These are phyloP conservation scores for Drosophila falleni DNA, from an alignment of 2,888 invertebrate species.

Conservation along the genomic window DNA sequence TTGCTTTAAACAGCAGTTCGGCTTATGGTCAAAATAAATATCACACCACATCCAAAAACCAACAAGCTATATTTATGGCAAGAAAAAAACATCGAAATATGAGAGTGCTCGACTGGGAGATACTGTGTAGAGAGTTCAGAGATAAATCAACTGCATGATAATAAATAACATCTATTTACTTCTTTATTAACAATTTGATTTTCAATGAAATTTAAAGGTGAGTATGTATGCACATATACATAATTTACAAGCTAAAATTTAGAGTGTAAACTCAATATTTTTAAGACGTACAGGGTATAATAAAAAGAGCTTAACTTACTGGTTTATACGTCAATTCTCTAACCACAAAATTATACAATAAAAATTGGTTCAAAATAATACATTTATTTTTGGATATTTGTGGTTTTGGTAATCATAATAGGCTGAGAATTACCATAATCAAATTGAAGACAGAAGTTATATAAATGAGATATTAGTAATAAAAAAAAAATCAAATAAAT, in stretches of 20 bases:
- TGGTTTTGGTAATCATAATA: neutral
- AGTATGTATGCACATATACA: neutral
- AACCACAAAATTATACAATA: conserved; percentile 24
- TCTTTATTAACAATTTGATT: too few relatives aligned
- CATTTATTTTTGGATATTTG: conserved; percentile 18
- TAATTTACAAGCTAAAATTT: neutral
- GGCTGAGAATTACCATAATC: neutral
- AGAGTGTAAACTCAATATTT: too few relatives aligned
- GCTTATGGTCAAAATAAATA: conserved; percentile 41
- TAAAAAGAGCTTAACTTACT: conserved; percentile 5
- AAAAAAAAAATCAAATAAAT: conserved; percentile 13
- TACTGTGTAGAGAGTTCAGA: neutral
- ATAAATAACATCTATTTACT: neutral
- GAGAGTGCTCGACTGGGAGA: neutral
- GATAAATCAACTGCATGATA: neutral
- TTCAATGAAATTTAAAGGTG: neutral
- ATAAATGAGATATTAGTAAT: conserved; percentile 7
- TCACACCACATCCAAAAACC: conserved; percentile 26
- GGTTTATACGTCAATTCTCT: conserved; percentile 13
- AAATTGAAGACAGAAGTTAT: conserved; percentile 11
- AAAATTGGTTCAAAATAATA: conserved; percentile 20
- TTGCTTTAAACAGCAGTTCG: conserved; percentile 63
- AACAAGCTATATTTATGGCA: conserved; percentile 43
- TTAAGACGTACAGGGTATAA: neutral
- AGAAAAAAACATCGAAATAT: conserved; percentile 10